Conservation (phyloP, 2,113 vertebrate species). For the Epinephelus moara region DNA sequence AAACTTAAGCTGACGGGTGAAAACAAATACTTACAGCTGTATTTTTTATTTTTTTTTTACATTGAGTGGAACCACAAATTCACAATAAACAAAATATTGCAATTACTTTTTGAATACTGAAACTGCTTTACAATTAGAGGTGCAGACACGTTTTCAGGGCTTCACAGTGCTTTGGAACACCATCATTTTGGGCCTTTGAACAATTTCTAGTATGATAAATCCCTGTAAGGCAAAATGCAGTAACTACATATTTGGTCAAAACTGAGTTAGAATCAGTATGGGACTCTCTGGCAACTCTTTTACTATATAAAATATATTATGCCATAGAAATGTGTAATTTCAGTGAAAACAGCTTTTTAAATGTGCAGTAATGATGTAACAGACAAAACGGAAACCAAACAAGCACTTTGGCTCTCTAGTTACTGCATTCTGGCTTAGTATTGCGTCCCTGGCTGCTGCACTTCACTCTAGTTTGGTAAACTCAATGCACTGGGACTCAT, state of each 20-base stretch:
- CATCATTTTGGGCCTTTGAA: background rate
- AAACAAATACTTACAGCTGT: background rate
- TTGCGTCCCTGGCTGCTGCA: background rate
- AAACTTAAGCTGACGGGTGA: background rate
- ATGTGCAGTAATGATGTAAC: background rate
- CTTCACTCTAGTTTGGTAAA: background rate
- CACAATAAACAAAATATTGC: background rate
- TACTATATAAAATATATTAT: background rate
- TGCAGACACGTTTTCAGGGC: background rate
- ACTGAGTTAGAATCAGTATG: background rate
- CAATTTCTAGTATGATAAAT: background rate
- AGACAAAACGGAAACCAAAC: background rate
- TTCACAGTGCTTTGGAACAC: conserved; percentile 21
- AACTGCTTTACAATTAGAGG: background rate
- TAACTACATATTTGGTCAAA: background rate
- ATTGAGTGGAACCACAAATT: conserved; percentile 7
- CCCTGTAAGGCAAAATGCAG: background rate
- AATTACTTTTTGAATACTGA: background rate
- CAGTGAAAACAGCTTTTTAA: background rate
- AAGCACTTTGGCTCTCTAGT: background rate
- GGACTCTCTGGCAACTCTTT: background rate
- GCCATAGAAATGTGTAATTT: background rate
- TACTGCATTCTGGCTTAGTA: background rate
- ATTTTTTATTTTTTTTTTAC: background rate
- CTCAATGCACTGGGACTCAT: background rate